Evolutionary conservation across 64 coral and sea anemone species (phyloP), one percentile per base, ranked within the genome.

Genomic region (Montipora capricornis): DNA sequence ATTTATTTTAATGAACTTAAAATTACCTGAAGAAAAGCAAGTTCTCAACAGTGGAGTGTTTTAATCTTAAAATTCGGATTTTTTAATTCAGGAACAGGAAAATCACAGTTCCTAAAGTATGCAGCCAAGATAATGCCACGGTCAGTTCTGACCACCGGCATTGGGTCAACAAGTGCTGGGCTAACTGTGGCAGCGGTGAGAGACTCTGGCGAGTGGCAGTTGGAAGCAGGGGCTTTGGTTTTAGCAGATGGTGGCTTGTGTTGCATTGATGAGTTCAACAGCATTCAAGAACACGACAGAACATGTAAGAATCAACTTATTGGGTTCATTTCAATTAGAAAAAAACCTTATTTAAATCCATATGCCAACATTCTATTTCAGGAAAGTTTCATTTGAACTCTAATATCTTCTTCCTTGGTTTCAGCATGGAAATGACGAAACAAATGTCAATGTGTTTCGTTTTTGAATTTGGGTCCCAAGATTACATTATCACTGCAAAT

Each of bases 201-300:
- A 47, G 98, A 99, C 77, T 96, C 95, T 16, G 92, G 92, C 14
- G 98, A 99, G 79, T 99, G 98, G 98, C 95, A 96, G 92, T 57
- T 99, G 9, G 98, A 99, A 81, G 98, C 98, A 68, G 98, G 98
- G 12, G 98, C 98, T 16, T 49, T 99, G 74, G 98, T 99, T 47
- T 87, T 99, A 20, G 95, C 98, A 19, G 98, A 99, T 92, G 98
- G 98, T 19, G 98, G 98, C n/a, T 76, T 99, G 75, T 99, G 98
- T 47, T 99, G 98, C 68, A 99, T 99, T 87, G 98, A 99, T 49
- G 98, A 99, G 80, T 99, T 99, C 52, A 96, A 89, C 80, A 96
- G 95, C 47, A 99, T 99, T 69, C 88, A 95, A 8, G 98, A 99
- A 62, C 91, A 96, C 89, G 98, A 99, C 64, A 91, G 95, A 85